Evolutionary conservation across 2,113 vertebrate genomes (phyloP).

Genomic region (Neodon shergylaensis): DNA sequence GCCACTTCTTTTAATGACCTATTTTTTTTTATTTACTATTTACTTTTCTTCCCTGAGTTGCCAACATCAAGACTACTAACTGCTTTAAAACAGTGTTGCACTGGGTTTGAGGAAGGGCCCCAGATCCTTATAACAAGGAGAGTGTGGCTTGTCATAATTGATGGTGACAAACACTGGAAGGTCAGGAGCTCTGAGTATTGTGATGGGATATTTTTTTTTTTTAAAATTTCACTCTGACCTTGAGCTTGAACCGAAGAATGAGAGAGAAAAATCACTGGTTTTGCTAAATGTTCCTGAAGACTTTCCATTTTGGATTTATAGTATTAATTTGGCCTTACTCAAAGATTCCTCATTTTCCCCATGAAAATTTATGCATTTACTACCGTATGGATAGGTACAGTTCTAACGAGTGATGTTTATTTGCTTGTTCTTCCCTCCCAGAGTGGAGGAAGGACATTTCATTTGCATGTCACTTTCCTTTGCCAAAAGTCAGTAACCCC

Average conservation of each 20-base stretch:
- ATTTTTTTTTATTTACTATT: background rate
- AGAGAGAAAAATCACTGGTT: background rate
- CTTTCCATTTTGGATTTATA: slow-evolving; percentile 42
- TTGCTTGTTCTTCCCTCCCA: background rate
- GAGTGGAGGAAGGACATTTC: slow-evolving; percentile 64
- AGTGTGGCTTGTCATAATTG: background rate
- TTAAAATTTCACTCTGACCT: slow-evolving; percentile 34
- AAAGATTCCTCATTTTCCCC: slow-evolving; percentile 1
- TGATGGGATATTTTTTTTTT: background rate
- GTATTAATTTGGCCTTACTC: slow-evolving; percentile 4
- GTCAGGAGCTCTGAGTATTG: background rate
- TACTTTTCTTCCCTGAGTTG: background rate
- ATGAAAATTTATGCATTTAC: background rate
- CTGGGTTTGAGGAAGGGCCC: background rate
- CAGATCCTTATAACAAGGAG: background rate
- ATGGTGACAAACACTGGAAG: background rate
- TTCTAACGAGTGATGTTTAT: background rate
- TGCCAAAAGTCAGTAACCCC: slow-evolving; percentile 40
- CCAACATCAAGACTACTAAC: background rate
- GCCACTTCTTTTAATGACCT: background rate
- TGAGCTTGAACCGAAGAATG: slow-evolving; percentile 1
- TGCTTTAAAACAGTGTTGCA: background rate
- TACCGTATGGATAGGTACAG: background rate
- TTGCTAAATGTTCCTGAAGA: slow-evolving; percentile 41
- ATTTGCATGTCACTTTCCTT: slow-evolving; percentile 73